phyloP scores from a whole-genome alignment of 2,797 vertebrate genomes.

The Leptodactylus fallax region DNA sequence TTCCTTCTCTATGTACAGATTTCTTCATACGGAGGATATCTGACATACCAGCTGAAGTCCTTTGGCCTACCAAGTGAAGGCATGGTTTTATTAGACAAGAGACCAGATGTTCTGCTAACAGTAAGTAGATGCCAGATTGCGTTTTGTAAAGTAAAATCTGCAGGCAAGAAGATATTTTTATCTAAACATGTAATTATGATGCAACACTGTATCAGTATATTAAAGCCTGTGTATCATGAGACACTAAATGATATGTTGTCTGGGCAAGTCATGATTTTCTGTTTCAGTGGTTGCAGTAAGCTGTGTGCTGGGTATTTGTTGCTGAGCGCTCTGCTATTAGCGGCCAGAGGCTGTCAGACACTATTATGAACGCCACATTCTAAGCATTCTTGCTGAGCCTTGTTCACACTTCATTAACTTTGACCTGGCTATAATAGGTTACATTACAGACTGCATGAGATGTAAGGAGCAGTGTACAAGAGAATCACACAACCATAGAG shows the following conservation, averaged over 20 bases:
- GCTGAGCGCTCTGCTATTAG: neutral
- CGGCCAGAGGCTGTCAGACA: constrained; percentile 1
- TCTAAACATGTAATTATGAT: constrained; percentile 26
- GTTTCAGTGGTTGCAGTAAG: constrained; percentile 9
- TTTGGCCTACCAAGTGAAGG: constrained; percentile 92
- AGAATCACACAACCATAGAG: neutral
- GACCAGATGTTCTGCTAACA: constrained; percentile 82
- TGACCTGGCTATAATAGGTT: neutral
- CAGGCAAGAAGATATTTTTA: neutral
- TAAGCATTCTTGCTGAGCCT: constrained; percentile 3
- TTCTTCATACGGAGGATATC: constrained; percentile 90
- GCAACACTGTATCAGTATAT: neutral
- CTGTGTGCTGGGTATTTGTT: neutral
- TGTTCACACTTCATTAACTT: constrained; percentile 27
- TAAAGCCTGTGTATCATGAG: neutral
- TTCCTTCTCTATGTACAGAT: constrained; percentile 75
- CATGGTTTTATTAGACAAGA: constrained; percentile 84
- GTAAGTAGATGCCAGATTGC: constrained; percentile 75
- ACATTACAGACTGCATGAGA: neutral
- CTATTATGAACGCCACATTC: neutral
- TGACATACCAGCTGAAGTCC: constrained; percentile 91
- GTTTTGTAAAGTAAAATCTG: constrained; percentile 1
- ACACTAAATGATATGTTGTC: constrained; percentile 36
- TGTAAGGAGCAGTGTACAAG: neutral
- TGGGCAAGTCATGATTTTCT: neutral